phyloP scores from a whole-genome alignment of 1,140 invertebrate species.

The Ostrea denselamellosa region DNA sequence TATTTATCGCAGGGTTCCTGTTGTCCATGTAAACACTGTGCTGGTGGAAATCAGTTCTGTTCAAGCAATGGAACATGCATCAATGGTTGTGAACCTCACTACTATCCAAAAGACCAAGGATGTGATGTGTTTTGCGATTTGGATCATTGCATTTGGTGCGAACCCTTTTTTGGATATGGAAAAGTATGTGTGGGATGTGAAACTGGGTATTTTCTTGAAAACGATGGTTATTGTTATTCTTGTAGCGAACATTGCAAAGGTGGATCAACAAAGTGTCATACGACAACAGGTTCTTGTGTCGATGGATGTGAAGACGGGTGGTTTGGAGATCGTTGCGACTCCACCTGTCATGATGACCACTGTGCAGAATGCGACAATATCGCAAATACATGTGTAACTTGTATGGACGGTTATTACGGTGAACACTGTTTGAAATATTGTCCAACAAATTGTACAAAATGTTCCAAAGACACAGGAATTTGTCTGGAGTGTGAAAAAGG shows the following conservation, averaged over 20 bases:
- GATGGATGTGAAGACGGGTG: constrained; percentile 43
- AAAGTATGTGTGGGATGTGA: constrained; percentile 47
- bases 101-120: constrained; percentile 43
- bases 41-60: constrained; percentile 42
- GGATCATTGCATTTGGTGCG: constrained; percentile 35
- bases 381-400: constrained; percentile 7
- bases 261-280: constrained; percentile 14
- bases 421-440: constrained; percentile 16
- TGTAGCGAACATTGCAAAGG: constrained; percentile 46
- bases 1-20: constrained; percentile 44
- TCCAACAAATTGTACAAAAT: constrained; percentile 43
- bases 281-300: constrained; percentile 37
- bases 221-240: constrained; percentile 5
- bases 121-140: constrained; percentile 41
- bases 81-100: constrained; percentile 42
- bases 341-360: constrained; percentile 26
- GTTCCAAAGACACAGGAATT: constrained; percentile 25
- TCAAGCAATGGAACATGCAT: constrained; percentile 26
- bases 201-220: constrained; percentile 33
- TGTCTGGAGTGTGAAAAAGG: constrained; percentile 39
- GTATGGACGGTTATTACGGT: constrained; percentile 40
- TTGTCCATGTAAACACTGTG: constrained; percentile 46
- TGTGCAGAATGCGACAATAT: constrained; percentile 41
- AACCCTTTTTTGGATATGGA: constrained; percentile 32
- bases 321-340: constrained; percentile 41